A percentile compares a stretch with the other conserved stretches of the same genome.
These are phyloP conservation scores for Brachionus angularis DNA, from an alignment of 1,140 invertebrate species.

Conservation along the genomic window DNA sequence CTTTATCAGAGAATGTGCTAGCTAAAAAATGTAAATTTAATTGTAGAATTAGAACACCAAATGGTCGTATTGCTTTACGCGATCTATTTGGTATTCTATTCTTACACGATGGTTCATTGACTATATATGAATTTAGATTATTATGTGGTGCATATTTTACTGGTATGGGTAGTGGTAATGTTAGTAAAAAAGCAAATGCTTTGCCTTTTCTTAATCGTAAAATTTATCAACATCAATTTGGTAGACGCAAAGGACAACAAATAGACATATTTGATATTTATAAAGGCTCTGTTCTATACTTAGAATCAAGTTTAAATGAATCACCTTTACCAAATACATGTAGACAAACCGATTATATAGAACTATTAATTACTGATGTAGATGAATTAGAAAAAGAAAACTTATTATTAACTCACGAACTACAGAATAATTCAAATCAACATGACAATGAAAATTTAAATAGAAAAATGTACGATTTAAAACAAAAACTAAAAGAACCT, in stretches of 20 bases:
- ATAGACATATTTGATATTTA: conserved; percentile 26
- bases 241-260: conserved; percentile 14
- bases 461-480: background rate
- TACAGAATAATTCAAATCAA: too few species aligned
- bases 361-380: conserved; percentile 19
- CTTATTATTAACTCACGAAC: background rate
- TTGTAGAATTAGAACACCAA: conserved; percentile 27
- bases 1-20: conserved; percentile 4
- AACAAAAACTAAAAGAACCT: background rate
- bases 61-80: conserved; percentile 12
- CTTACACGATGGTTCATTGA: conserved; percentile 22
- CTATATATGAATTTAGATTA: conserved; percentile 31
- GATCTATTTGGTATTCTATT: conserved; percentile 30
- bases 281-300: conserved; percentile 15
- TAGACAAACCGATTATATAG: background rate
- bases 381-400: conserved; percentile 34
- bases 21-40: conserved; percentile 42
- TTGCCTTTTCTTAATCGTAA: conserved; percentile 14
- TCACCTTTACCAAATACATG: conserved; percentile 6
- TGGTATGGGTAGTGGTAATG: conserved; percentile 16
- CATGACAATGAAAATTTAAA: conserved; percentile 24
- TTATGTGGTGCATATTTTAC: conserved; percentile 30
- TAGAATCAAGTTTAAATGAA: background rate
- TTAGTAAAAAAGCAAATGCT: conserved; percentile 40
- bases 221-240: conserved; percentile 1